Evolutionary conservation across 2,888 invertebrate species (phyloP).

Genomic region (Ferrisia virgata): DNA sequence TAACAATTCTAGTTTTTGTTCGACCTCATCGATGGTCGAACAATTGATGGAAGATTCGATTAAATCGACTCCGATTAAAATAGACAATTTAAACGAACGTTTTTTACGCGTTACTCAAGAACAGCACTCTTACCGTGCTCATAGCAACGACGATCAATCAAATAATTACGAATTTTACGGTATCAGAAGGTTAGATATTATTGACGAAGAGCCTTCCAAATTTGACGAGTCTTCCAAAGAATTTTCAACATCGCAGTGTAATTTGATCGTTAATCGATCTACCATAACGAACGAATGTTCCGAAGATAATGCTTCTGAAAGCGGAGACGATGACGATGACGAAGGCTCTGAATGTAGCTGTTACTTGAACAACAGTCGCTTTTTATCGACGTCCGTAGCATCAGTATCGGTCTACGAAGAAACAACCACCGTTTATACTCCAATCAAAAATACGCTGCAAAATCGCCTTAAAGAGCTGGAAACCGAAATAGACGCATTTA

Average conservation of each 20-base stretch:
- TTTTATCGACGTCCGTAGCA: conserved; percentile 23
- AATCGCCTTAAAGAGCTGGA: conserved; percentile 64
- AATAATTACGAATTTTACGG: conserved; percentile 5
- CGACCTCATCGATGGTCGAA: conserved; percentile 64
- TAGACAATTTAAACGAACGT: neutral
- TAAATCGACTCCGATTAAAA: conserved; percentile 56
- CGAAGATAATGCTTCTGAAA: neutral
- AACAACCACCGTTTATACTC: conserved; percentile 14
- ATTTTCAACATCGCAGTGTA: neutral
- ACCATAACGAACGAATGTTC: neutral
- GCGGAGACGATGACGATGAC: neutral
- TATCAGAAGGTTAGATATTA: conserved; percentile 8
- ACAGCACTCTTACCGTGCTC: neutral
- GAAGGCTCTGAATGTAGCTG: conserved; percentile 30
- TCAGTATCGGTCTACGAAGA: conserved; percentile 10
- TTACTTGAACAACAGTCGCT: neutral
- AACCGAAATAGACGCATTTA: conserved; percentile 61
- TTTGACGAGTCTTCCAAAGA: conserved; percentile 31
- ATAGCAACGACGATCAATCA: neutral
- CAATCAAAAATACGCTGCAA: neutral
- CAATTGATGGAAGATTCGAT: conserved; percentile 59
- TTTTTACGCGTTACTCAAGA: neutral
- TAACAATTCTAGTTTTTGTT: conserved; percentile 65
- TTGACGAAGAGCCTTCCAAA: conserved; percentile 39
- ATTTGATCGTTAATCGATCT: neutral